phyloP scores from a whole-genome alignment of 2,888 invertebrate species.

The Epistrophe eligans region DNA sequence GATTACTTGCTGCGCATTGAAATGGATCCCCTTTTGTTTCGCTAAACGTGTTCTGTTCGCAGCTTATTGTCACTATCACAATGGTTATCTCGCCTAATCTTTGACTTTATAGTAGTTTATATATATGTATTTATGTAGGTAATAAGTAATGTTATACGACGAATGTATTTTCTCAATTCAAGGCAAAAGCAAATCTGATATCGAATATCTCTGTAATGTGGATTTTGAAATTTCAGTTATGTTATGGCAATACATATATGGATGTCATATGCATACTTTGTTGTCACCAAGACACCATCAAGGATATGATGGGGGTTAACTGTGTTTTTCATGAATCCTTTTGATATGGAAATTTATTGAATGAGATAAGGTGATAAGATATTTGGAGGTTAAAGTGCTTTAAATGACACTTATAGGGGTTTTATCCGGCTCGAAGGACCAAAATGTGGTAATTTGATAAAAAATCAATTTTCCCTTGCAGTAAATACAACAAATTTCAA shows the following conservation, averaged over 20 bases:
- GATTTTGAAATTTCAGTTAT: constrained; percentile 28
- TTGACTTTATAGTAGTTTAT: constrained; percentile 20
- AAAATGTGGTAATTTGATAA: neutral
- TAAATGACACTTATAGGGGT: neutral
- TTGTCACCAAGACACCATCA: neutral
- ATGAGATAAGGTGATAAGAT: neutral
- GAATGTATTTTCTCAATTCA: neutral
- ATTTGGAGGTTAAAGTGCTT: neutral
- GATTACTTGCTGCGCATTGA: constrained; percentile 51
- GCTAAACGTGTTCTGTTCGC: constrained; percentile 19
- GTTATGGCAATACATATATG: neutral
- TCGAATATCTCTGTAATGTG: constrained; percentile 6
- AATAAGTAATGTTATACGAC: neutral
- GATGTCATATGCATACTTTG: constrained; percentile 32
- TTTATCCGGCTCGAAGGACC: neutral
- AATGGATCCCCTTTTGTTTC: constrained; percentile 52
- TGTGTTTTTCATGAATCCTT: constrained; percentile 7
- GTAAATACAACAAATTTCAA: too few relatives aligned
- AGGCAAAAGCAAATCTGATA: neutral
- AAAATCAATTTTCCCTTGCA: neutral
- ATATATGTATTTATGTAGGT: neutral
- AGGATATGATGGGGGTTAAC: neutral
- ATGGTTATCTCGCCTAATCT: constrained; percentile 49
- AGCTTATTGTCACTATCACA: constrained; percentile 50
- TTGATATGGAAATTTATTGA: neutral